Percentiles rank a stretch among this genome's conserved stretches.
Conservation (phyloP, 2,113 vertebrate genomes). For the Scomber colias region DNA sequence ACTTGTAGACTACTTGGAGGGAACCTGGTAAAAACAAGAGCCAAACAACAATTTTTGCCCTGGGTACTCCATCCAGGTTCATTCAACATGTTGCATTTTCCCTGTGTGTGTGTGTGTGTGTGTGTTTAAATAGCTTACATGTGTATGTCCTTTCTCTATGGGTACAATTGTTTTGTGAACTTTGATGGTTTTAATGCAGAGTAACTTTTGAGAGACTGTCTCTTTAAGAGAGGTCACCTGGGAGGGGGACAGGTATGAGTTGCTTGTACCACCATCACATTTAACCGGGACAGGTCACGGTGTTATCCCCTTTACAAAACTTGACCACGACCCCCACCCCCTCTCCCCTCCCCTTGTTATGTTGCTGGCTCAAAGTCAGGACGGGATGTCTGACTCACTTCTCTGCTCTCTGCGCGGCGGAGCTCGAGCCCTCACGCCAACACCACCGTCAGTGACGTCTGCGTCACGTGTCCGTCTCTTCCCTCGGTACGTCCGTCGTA, state of each 20-base stretch:
- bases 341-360: neutral
- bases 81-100: too few relatives aligned
- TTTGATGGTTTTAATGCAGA: neutral
- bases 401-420: conserved; percentile 52
- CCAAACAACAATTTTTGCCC: too few relatives aligned
- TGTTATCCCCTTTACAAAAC: neutral
- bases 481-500: conserved; percentile 82
- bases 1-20: too few relatives aligned
- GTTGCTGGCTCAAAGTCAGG: conserved; percentile 21
- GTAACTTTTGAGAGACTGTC: conserved; percentile 27
- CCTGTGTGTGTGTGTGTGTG: too few relatives aligned
- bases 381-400: conserved; percentile 45
- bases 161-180: neutral
- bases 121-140: too few relatives aligned
- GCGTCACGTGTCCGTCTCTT: conserved; percentile 84
- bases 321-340: neutral
- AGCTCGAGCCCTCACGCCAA: conserved; percentile 79
- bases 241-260: conserved; percentile 70
- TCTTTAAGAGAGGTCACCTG: conserved; percentile 80
- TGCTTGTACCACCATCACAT: conserved; percentile 2
- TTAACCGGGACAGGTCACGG: neutral
- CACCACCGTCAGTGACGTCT: conserved; percentile 84
- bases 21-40: too few relatives aligned
- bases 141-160: neutral
- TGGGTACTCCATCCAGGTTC: too few relatives aligned